Evolutionary conservation across 1,140 invertebrate genomes (phyloP).

Genomic region (Drosophila prosaltans): DNA sequence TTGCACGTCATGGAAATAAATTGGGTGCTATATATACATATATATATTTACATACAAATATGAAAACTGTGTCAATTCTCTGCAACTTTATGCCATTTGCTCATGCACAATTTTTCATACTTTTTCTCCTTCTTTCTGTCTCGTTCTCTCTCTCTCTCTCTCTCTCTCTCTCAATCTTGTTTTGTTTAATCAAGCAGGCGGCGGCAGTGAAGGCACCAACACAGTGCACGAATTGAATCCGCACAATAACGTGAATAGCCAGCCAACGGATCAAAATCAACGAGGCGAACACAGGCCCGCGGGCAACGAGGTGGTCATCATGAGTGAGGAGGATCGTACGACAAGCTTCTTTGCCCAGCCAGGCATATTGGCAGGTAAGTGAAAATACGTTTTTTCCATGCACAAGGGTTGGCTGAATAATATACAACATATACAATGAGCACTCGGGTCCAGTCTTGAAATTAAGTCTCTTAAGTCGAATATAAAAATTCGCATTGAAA

Average conservation of each 20-base stretch:
- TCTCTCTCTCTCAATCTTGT: constrained; percentile 1
- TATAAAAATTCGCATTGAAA: too few relatives aligned
- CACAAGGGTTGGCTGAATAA: not conserved
- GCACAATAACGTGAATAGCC: constrained; percentile 75
- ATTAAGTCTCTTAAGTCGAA: too few relatives aligned
- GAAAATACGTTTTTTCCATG: not conserved
- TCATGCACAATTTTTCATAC: constrained; percentile 12
- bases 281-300: constrained; percentile 61
- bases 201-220: constrained; percentile 48
- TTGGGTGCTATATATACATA: constrained; percentile 16
- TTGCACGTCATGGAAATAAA: constrained; percentile 55
- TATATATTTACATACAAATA: too few relatives aligned
- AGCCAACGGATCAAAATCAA: constrained; percentile 71
- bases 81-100: not conserved
- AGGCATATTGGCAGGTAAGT: constrained; percentile 94
- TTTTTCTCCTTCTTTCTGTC: not conserved
- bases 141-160: constrained; percentile 8
- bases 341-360: constrained; percentile 97
- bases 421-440: not conserved
- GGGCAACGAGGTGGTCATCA: constrained; percentile 87
- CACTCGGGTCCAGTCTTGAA: too few relatives aligned
- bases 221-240: constrained; percentile 73
- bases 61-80: constrained; percentile 6
- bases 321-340: constrained; percentile 91
- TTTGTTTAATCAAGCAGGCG: constrained; percentile 37